A percentile compares a stretch with the other conserved stretches of the same genome.
Evolutionary conservation across 2,888 invertebrate species (phyloP).

Genomic region (Deladenus siricidicola): DNA sequence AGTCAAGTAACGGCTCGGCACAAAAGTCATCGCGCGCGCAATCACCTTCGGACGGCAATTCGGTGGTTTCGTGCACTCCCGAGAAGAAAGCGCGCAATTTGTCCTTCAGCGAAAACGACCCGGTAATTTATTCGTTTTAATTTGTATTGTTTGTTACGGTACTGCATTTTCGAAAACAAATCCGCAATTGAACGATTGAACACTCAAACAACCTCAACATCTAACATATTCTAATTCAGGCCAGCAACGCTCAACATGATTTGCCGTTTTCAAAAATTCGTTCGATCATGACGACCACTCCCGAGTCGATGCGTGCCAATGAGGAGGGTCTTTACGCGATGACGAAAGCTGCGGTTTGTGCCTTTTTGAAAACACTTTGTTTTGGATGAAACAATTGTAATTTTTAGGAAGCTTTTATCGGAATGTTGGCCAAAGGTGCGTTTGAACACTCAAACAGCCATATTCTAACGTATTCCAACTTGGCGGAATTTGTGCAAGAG

Average conservation of each 20-base stretch:
- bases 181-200: not conserved
- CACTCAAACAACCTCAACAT: slow-evolving; percentile 2
- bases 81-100: not conserved
- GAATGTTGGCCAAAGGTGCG: slow-evolving; percentile 16
- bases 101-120: not conserved
- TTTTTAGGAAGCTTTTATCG: slow-evolving; percentile 26
- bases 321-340: slow-evolving; percentile 26
- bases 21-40: not conserved
- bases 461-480: slow-evolving; percentile 17
- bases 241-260: not conserved
- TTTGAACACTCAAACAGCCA: slow-evolving; percentile 6
- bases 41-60: not conserved
- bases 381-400: not conserved
- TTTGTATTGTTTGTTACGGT: too few species aligned
- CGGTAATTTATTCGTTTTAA: not conserved
- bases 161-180: too few species aligned
- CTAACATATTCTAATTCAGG: not conserved
- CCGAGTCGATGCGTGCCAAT: slow-evolving; percentile 14
- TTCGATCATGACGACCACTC: slow-evolving; percentile 17
- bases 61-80: not conserved
- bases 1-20: not conserved
- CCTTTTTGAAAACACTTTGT: not conserved
- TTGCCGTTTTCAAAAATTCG: slow-evolving; percentile 13
- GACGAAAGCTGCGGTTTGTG: slow-evolving; percentile 27
- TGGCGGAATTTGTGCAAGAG: slow-evolving; percentile 20